These are phyloP conservation scores for Anthonomus grandis DNA, from an alignment of 1,140 invertebrate genomes.

Conservation along the genomic window DNA sequence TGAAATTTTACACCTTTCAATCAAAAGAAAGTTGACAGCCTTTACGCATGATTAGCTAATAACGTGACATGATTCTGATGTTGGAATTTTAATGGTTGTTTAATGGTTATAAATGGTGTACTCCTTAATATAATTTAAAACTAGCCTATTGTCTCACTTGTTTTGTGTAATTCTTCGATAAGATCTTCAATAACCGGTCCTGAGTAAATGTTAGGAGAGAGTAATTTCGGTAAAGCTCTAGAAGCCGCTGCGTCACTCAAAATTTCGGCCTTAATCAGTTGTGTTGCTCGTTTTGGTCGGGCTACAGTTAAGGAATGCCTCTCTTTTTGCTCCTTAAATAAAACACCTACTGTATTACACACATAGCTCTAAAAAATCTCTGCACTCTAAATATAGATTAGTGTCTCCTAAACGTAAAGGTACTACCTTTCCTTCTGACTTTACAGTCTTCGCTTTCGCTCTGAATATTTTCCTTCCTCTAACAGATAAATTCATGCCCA, in stretches of 20 bases:
- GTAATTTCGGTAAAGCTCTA: constrained; percentile 36
- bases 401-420: too few relatives aligned
- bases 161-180: constrained; percentile 51
- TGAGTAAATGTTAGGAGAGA: constrained; percentile 40
- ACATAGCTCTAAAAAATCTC: not conserved
- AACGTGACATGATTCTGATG: too few relatives aligned
- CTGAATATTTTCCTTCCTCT: constrained; percentile 55
- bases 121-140: too few relatives aligned
- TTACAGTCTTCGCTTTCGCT: constrained; percentile 12
- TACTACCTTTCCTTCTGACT: constrained; percentile 22
- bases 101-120: too few relatives aligned
- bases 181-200: constrained; percentile 56
- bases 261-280: constrained; percentile 29
- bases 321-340: constrained; percentile 21
- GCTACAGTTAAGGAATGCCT: constrained; percentile 10
- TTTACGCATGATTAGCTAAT: too few relatives aligned
- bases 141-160: constrained; percentile 18
- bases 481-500: constrained; percentile 72
- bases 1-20: too few relatives aligned
- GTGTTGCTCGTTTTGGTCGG: constrained; percentile 34
- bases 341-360: not conserved
- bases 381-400: too few relatives aligned
- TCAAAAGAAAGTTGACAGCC: too few relatives aligned
- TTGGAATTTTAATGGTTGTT: too few relatives aligned
- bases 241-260: constrained; percentile 23